Evolutionary conservation across 2,797 vertebrate genomes (phyloP).

Genomic region (Lepidocolaptes lacrymiger): DNA sequence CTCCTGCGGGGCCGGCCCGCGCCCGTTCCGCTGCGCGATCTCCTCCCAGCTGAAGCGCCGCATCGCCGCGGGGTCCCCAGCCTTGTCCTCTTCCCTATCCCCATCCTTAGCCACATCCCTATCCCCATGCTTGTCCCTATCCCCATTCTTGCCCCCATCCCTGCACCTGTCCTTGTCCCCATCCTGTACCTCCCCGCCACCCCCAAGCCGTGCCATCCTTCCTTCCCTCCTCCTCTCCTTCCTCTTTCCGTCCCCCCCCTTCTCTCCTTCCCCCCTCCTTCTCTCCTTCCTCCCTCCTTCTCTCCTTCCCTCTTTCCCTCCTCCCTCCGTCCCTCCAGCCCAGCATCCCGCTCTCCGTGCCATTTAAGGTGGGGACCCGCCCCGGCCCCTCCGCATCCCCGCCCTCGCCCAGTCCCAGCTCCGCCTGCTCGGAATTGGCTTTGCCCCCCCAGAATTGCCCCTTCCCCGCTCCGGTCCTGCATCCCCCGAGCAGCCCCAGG

Average conservation of each 20-base stretch:
- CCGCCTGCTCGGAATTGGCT: background rate
- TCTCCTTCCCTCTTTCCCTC: background rate
- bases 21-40: constrained; percentile 54
- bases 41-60: constrained; percentile 84
- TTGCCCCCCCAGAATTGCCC: background rate
- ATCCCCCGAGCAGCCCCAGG: too few relatives aligned
- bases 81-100: background rate
- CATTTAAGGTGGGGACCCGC: background rate
- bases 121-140: too few relatives aligned
- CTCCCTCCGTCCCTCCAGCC: background rate
- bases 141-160: background rate
- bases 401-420: background rate
- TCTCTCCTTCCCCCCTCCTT: too few relatives aligned
- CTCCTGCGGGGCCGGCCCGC: constrained; percentile 80
- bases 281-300: too few relatives aligned
- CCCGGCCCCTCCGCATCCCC: background rate
- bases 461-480: background rate
- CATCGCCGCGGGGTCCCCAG: background rate
- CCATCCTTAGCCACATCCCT: background rate
- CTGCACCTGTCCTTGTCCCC: too few relatives aligned
- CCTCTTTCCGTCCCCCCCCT: background rate
- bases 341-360: background rate
- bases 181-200: background rate
- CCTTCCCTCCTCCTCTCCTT: background rate
- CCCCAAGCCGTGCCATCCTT: background rate